Percentiles rank a stretch among this genome's conserved stretches.
Conservation (phyloP, 2,797 vertebrate species). For the Perodicticus potto region DNA sequence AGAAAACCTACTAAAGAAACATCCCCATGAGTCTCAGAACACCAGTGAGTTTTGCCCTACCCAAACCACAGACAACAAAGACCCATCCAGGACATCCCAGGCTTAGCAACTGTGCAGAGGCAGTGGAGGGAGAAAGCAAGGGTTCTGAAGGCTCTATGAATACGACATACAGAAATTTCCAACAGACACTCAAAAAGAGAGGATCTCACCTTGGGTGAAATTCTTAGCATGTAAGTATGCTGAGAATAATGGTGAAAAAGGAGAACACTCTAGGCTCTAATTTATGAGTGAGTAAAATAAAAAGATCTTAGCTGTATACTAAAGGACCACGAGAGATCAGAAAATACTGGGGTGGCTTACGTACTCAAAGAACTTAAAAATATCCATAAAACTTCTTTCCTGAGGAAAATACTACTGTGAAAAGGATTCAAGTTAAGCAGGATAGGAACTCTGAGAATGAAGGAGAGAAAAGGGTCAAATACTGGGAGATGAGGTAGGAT, state of each 20-base stretch:
- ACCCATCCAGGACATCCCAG: background rate
- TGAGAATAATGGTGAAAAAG: background rate
- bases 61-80: background rate
- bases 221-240: background rate
- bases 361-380: background rate
- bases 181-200: background rate
- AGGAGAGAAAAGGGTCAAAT: background rate
- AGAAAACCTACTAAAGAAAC: conserved; percentile 10
- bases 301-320: background rate
- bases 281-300: background rate
- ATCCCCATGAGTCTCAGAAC: background rate
- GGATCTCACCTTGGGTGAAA: background rate
- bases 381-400: background rate
- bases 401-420: background rate
- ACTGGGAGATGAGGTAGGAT: background rate
- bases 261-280: background rate
- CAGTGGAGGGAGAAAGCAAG: background rate
- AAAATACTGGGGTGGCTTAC: background rate
- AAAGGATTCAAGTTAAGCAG: background rate
- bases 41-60: background rate
- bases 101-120: background rate
- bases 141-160: background rate
- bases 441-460: background rate
- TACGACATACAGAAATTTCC: background rate
- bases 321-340: background rate